Conservation (phyloP, 2,113 vertebrate genomes). For the Tachuris rubrigastra region DNA sequence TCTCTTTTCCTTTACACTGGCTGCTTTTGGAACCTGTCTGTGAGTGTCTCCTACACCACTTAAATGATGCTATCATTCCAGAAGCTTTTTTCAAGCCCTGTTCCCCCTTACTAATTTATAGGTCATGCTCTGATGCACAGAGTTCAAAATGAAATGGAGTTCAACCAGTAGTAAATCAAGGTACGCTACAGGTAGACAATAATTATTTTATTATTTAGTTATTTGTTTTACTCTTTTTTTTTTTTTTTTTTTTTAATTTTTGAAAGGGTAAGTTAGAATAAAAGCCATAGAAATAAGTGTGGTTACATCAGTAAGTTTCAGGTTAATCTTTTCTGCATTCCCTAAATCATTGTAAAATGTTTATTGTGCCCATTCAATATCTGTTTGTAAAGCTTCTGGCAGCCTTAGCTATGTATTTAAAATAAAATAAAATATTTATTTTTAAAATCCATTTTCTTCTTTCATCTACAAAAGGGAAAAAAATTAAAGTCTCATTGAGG, state of each 20-base stretch:
- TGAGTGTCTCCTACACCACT: neutral
- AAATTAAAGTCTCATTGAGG: neutral
- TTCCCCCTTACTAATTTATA: neutral
- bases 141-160: neutral
- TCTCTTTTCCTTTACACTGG: neutral
- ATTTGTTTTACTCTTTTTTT: neutral
- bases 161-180: neutral
- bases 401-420: neutral
- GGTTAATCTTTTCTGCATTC: neutral
- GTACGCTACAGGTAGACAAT: neutral
- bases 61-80: neutral
- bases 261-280: neutral
- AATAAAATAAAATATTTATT: neutral
- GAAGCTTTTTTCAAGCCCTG: neutral
- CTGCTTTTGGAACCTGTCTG: neutral
- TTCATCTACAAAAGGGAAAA: neutral
- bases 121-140: neutral
- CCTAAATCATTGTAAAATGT: neutral
- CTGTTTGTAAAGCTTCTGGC: neutral
- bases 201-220: neutral
- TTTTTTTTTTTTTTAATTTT: too few relatives aligned
- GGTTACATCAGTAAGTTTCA: neutral
- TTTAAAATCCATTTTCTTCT: neutral
- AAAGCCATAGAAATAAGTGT: neutral
- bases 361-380: neutral